Conservation (phyloP, 2,888 invertebrate species). For the Mesorhabditis belari region DNA sequence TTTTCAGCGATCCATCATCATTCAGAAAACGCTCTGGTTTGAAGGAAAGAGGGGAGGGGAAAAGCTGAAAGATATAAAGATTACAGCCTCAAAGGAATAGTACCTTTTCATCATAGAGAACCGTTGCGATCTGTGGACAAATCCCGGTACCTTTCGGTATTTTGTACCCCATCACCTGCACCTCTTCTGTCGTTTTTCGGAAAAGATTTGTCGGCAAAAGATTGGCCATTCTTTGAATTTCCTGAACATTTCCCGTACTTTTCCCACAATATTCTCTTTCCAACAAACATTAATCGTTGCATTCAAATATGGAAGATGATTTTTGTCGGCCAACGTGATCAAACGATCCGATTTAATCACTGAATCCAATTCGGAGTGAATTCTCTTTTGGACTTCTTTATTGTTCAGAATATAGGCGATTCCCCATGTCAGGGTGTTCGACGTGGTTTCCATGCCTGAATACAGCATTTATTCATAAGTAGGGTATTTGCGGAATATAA, state of each 20-base stretch:
- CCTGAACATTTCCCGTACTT: constrained; percentile 2
- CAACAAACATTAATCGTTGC: constrained; percentile 19
- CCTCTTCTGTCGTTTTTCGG: constrained; percentile 14
- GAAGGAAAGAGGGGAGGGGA: neutral
- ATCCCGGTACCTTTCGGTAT: neutral
- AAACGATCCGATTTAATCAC: constrained; percentile 23
- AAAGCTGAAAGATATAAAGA: neutral
- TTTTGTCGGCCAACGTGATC: constrained; percentile 18
- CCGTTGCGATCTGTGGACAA: neutral
- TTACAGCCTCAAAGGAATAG: neutral
- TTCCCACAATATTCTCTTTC: neutral
- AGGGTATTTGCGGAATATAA: too few species aligned
- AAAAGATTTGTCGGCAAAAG: constrained; percentile 22
- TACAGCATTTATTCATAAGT: too few species aligned
- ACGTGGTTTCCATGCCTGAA: constrained; percentile 9
- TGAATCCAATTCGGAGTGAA: constrained; percentile 22
- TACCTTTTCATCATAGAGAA: neutral
- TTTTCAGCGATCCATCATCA: neutral
- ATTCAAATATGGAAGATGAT: constrained; percentile 15
- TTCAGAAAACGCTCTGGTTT: neutral
- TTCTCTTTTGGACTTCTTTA: constrained; percentile 13
- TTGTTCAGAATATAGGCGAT: constrained; percentile 15
- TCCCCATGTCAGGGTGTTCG: constrained; percentile 17
- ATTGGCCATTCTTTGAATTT: constrained; percentile 18
- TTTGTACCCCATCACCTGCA: constrained; percentile 9